Conservation (phyloP, 2,888 invertebrate species). For the Ypsolopha sequella region DNA sequence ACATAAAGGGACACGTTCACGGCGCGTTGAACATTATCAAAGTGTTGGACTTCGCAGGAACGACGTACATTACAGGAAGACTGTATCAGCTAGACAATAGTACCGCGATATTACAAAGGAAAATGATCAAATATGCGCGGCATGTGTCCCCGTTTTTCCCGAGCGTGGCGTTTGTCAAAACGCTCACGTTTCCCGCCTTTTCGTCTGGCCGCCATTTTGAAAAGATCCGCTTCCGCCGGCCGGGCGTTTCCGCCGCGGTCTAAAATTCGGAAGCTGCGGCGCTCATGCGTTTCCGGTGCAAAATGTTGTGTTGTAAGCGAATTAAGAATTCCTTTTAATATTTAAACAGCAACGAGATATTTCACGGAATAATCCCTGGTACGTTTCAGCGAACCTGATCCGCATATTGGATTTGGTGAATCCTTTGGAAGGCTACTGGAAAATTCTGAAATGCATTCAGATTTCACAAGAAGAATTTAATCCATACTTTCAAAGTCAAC, state of each 20-base stretch:
- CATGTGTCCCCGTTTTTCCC: conserved; percentile 48
- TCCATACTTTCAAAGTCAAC: too few species aligned
- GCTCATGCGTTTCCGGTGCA: conserved; percentile 45
- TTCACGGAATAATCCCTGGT: not conserved
- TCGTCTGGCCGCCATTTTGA: conserved; percentile 62
- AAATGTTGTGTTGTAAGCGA: conserved; percentile 57
- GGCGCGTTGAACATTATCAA: conserved; percentile 21
- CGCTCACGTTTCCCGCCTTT: conserved; percentile 61
- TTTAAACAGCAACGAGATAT: not conserved
- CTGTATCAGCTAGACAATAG: conserved; percentile 3
- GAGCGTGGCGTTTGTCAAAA: conserved; percentile 58
- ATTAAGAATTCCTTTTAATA: conserved; percentile 40
- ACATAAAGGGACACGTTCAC: conserved; percentile 13
- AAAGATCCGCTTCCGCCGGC: conserved; percentile 53
- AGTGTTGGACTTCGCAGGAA: conserved; percentile 8
- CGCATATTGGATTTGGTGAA: not conserved
- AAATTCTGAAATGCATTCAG: too few species aligned
- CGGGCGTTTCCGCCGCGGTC: conserved; percentile 29
- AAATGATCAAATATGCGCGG: conserved; percentile 36
- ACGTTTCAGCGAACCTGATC: not conserved
- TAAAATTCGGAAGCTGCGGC: conserved; percentile 47
- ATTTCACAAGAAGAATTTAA: too few species aligned
- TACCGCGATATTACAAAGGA: conserved; percentile 19
- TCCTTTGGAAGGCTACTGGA: too few species aligned
- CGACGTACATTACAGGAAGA: conserved; percentile 1